A percentile compares a stretch with the other conserved stretches of the same genome.
These are phyloP conservation scores for Craniophora ligustri DNA, from an alignment of 2,888 invertebrate genomes.

Conservation along the genomic window DNA sequence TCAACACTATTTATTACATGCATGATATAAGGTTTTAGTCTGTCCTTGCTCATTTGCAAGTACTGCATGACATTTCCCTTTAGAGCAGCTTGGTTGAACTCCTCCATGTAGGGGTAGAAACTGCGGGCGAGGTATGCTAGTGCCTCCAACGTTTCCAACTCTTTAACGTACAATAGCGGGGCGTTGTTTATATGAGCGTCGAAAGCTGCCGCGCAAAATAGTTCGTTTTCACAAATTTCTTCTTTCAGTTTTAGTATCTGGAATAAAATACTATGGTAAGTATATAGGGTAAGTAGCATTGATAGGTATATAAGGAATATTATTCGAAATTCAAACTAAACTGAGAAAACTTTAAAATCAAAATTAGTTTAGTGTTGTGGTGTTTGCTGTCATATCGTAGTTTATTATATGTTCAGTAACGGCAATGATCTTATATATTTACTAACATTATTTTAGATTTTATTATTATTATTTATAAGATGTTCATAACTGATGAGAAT, in stretches of 20 bases:
- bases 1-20: slow-evolving; percentile 18
- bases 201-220: neutral
- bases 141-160: slow-evolving; percentile 27
- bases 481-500: too few species aligned
- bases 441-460: too few species aligned
- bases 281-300: neutral
- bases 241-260: slow-evolving; percentile 21
- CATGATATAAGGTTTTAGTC: slow-evolving; percentile 19
- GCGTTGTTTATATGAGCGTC: slow-evolving; percentile 8
- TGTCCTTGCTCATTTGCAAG: slow-evolving; percentile 18
- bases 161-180: slow-evolving; percentile 8
- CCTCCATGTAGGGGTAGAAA: slow-evolving; percentile 12
- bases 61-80: slow-evolving; percentile 8
- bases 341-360: too few species aligned
- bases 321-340: too few species aligned
- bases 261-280: neutral
- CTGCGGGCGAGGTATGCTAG: slow-evolving; percentile 11
- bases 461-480: too few species aligned
- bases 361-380: too few species aligned
- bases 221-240: neutral
- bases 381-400: too few species aligned
- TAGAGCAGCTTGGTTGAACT: slow-evolving; percentile 23
- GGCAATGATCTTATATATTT: too few species aligned
- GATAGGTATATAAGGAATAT: too few species aligned
- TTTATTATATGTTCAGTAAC: too few species aligned